A percentile compares a stretch with the other conserved stretches of the same genome.
Evolutionary conservation across 2,888 invertebrate species (phyloP).

Genomic region (Vanessa cardui): DNA sequence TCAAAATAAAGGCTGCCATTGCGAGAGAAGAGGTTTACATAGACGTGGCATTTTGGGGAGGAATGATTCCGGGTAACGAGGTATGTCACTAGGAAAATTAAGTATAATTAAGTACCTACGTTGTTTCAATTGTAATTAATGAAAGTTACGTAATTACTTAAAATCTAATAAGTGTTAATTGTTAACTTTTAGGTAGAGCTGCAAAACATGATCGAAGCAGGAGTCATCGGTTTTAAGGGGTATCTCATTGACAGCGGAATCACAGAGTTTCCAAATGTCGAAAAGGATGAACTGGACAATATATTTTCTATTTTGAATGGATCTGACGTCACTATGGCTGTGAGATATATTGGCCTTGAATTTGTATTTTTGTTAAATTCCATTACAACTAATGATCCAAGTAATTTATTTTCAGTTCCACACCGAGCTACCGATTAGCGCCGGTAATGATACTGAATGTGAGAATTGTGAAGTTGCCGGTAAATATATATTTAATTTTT

Average conservation of each 20-base stretch:
- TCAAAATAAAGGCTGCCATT: slow-evolving; percentile 82
- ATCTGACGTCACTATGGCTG: slow-evolving; percentile 84
- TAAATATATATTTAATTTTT: slow-evolving; percentile 1
- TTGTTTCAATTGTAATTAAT: too few relatives aligned
- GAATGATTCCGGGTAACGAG: slow-evolving; percentile 86
- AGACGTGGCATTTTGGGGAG: slow-evolving; percentile 90
- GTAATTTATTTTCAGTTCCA: slow-evolving; percentile 82
- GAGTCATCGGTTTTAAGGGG: slow-evolving; percentile 88
- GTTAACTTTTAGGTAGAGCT: slow-evolving; percentile 73
- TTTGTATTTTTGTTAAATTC: too few relatives aligned
- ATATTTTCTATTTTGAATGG: slow-evolving; percentile 82
- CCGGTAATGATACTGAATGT: slow-evolving; percentile 24
- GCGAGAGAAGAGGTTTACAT: slow-evolving; percentile 84
- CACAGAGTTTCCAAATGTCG: slow-evolving; percentile 85
- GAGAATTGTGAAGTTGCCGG: slow-evolving; percentile 28
- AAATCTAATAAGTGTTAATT: not conserved
- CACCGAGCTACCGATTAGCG: slow-evolving; percentile 79
- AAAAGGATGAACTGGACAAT: slow-evolving; percentile 76
- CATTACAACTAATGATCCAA: not conserved
- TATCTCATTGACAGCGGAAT: slow-evolving; percentile 85
- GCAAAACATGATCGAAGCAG: slow-evolving; percentile 79
- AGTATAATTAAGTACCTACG: not conserved
- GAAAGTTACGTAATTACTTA: too few relatives aligned
- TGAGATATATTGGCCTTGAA: slow-evolving; percentile 57
- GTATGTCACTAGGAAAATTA: slow-evolving; percentile 51